A percentile compares a stretch with the other conserved stretches of the same genome.
phyloP scores from a whole-genome alignment of 2,797 vertebrate species.

The Sebastes minor region DNA sequence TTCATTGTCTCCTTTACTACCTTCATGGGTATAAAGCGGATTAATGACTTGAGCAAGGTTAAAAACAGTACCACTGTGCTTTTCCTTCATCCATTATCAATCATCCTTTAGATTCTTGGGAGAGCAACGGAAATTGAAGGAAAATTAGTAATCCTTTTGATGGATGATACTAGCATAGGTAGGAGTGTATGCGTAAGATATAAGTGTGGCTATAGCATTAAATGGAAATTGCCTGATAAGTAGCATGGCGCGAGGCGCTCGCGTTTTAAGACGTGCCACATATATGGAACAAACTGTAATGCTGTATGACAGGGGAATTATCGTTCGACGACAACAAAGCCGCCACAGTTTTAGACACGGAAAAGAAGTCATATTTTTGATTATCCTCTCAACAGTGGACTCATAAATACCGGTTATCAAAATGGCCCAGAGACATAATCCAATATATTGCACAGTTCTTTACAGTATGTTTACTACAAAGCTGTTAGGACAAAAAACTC shows the following conservation, averaged over 20 bases:
- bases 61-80: constrained; percentile 85
- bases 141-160: constrained; percentile 84
- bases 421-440: constrained; percentile 38
- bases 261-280: constrained; percentile 38
- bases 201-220: constrained; percentile 63
- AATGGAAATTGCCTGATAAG: constrained; percentile 64
- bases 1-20: constrained; percentile 86
- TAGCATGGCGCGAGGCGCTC: constrained; percentile 41
- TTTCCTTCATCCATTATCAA: constrained; percentile 83
- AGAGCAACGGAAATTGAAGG: constrained; percentile 81
- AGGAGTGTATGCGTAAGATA: constrained; percentile 68
- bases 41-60: constrained; percentile 87
- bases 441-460: constrained; percentile 6
- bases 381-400: constrained; percentile 36
- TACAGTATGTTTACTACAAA: constrained; percentile 35
- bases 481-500: constrained; percentile 25
- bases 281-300: constrained; percentile 42
- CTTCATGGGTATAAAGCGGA: constrained; percentile 84
- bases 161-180: constrained; percentile 75
- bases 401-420: constrained; percentile 36
- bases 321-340: constrained; percentile 36
- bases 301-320: constrained; percentile 48
- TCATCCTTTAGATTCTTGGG: constrained; percentile 83
- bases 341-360: constrained; percentile 17
- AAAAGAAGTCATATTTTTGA: constrained; percentile 30